phyloP scores from a whole-genome alignment of 2,888 invertebrate genomes.

The Sussaba pulchella region DNA sequence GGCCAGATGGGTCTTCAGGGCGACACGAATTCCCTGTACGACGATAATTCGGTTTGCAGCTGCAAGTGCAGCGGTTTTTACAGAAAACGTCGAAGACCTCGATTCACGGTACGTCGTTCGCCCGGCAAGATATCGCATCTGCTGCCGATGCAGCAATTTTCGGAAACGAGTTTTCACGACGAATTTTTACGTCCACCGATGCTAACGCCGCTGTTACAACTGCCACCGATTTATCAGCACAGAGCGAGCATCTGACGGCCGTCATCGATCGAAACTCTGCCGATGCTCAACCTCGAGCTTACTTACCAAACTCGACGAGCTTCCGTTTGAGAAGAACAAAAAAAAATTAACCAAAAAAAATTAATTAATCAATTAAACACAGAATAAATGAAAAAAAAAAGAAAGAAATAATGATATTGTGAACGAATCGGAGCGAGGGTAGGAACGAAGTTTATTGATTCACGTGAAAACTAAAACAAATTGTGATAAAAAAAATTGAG shows the following conservation, averaged over 20 bases:
- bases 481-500: slow-evolving; percentile 59
- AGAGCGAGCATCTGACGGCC: slow-evolving; percentile 83
- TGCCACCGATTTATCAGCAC: slow-evolving; percentile 82
- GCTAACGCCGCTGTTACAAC: slow-evolving; percentile 80
- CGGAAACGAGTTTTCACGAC: slow-evolving; percentile 74
- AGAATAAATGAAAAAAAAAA: slow-evolving; percentile 8
- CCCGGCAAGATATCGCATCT: slow-evolving; percentile 86
- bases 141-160: slow-evolving; percentile 84
- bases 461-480: slow-evolving; percentile 45
- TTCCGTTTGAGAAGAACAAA: slow-evolving; percentile 60
- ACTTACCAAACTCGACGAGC: slow-evolving; percentile 69
- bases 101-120: slow-evolving; percentile 85
- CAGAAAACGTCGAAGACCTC: slow-evolving; percentile 82
- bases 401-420: background rate
- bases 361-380: slow-evolving; percentile 16
- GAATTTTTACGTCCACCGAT: slow-evolving; percentile 76
- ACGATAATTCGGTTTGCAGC: slow-evolving; percentile 84
- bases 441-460: slow-evolving; percentile 22
- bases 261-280: slow-evolving; percentile 71
- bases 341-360: background rate
- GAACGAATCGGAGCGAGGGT: slow-evolving; percentile 21
- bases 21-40: slow-evolving; percentile 83
- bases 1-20: slow-evolving; percentile 86
- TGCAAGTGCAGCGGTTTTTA: slow-evolving; percentile 84
- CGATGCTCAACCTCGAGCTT: slow-evolving; percentile 67